These are phyloP conservation scores for Mesorhabditis spiculigera DNA, from an alignment of 2,888 invertebrate species.

Conservation along the genomic window DNA sequence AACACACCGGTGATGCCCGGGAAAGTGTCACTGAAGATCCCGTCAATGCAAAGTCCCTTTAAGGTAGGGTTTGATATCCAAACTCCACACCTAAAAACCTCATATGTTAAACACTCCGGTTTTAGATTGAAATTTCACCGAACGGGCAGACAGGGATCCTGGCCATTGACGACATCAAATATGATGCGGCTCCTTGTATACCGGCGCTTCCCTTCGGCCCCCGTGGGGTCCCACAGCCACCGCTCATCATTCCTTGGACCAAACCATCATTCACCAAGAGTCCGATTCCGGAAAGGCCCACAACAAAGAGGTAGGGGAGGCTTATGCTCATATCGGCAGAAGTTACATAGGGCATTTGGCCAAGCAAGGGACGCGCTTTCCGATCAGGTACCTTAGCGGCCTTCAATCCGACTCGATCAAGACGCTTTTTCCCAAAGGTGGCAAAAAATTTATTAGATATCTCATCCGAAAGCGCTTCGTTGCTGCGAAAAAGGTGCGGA, in stretches of 20 bases:
- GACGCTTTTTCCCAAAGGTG: too few relatives aligned
- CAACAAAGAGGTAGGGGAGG: slow-evolving; percentile 10
- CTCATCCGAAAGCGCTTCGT: too few relatives aligned
- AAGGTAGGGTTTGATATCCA: slow-evolving; percentile 24
- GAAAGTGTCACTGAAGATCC: slow-evolving; percentile 53
- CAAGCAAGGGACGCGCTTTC: too few relatives aligned
- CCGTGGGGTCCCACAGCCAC: background rate
- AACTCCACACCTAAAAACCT: background rate
- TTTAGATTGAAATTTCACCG: slow-evolving; percentile 49
- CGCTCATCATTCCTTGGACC: slow-evolving; percentile 1
- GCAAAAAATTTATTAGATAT: too few relatives aligned
- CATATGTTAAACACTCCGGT: background rate
- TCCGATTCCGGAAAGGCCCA: slow-evolving; percentile 7
- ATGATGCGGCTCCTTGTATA: slow-evolving; percentile 46
- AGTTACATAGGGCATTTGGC: too few relatives aligned
- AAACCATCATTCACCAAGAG: slow-evolving; percentile 10
- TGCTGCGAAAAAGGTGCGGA: too few relatives aligned
- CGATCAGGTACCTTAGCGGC: too few relatives aligned
- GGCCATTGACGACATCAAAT: slow-evolving; percentile 50
- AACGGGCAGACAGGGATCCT: slow-evolving; percentile 43
- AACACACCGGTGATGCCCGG: slow-evolving; percentile 52
- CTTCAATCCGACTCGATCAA: too few relatives aligned
- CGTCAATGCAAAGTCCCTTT: slow-evolving; percentile 47
- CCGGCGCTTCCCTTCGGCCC: background rate
- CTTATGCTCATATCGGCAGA: too few relatives aligned